Percentiles rank a stretch among this genome's conserved stretches.
Evolutionary conservation across 2,888 invertebrate species (phyloP).

Genomic region (Eupithecia centaureata): DNA sequence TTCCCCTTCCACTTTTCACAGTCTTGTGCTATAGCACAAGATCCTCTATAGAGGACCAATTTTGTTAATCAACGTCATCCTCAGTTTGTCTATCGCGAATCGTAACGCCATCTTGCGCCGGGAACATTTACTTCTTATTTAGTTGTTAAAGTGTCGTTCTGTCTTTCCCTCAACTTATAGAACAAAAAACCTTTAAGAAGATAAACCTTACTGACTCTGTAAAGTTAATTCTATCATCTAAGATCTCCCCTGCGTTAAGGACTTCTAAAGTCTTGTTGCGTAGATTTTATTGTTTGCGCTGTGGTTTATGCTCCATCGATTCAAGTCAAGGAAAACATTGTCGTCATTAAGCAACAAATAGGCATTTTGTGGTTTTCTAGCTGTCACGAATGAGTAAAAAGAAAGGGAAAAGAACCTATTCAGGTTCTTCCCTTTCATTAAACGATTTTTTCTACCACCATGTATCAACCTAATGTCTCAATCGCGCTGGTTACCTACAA

Average conservation of each 20-base stretch:
- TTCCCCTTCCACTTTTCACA: not conserved
- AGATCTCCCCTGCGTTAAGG: not conserved
- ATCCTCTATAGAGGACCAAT: too few species aligned
- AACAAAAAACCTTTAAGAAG: not conserved
- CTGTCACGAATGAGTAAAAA: too few species aligned
- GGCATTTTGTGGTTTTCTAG: conserved; percentile 10
- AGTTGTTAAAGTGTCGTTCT: not conserved
- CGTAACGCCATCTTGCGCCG: not conserved
- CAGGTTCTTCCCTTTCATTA: too few species aligned
- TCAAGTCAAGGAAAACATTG: conserved; percentile 9
- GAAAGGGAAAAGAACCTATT: too few species aligned
- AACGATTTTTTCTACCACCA: not conserved
- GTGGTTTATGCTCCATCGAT: conserved; percentile 26
- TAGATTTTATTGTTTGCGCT: conserved; percentile 13
- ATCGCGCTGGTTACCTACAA: not conserved
- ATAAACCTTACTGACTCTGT: not conserved
- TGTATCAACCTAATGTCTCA: not conserved
- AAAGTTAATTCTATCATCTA: not conserved
- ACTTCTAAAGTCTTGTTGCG: not conserved
- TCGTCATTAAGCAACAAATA: conserved; percentile 12
- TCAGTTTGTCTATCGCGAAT: not conserved
- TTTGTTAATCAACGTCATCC: not conserved
- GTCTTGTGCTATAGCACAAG: not conserved
- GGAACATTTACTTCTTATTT: not conserved
- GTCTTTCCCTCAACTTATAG: not conserved